A percentile compares a stretch with the other conserved stretches of the same genome.
Evolutionary conservation across 1,140 invertebrate genomes (phyloP).

Genomic region (Drosophila sturtevanti): DNA sequence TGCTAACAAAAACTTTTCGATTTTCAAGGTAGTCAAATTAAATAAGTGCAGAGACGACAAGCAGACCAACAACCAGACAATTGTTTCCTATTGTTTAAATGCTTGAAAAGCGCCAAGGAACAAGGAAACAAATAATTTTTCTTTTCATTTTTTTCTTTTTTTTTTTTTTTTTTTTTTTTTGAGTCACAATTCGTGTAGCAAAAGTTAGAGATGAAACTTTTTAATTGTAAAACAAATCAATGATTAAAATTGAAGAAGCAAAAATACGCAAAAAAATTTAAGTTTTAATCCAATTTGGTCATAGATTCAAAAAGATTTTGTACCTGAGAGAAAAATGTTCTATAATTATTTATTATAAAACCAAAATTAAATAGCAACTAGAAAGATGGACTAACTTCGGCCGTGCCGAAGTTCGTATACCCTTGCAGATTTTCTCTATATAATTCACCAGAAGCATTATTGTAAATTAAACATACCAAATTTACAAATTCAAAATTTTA

Average conservation of each 20-base stretch:
- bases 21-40: conserved; percentile 59
- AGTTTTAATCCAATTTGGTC: no score
- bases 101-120: background rate
- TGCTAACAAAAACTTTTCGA: conserved; percentile 49
- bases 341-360: no score
- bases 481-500: no score
- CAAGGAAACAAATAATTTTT: conserved; percentile 1
- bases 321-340: no score
- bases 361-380: no score
- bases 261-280: no score
- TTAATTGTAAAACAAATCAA: background rate
- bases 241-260: background rate
- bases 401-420: no score
- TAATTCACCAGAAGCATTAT: no score
- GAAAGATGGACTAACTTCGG: no score
- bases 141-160: background rate
- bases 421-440: no score
- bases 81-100: conserved; percentile 30
- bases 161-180: background rate
- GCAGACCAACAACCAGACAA: conserved; percentile 43
- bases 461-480: no score
- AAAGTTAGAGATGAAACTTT: conserved; percentile 11
- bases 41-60: conserved; percentile 42
- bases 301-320: no score
- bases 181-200: background rate